Evolutionary conservation across 53 echinoderm and acorn worm genomes (phyloP).

Genomic region (Luidia sarsii): DNA sequence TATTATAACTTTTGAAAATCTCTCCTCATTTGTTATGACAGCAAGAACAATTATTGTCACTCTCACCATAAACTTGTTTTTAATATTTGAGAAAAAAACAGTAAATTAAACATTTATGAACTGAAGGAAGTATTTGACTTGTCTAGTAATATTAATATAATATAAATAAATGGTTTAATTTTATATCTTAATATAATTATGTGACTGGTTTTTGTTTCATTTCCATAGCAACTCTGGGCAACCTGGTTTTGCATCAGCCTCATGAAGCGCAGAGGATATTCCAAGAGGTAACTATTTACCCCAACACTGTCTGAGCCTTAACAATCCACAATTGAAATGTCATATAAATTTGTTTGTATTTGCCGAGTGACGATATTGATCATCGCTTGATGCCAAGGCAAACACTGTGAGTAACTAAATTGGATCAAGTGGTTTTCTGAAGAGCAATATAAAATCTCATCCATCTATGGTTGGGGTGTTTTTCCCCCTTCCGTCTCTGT

Average conservation of each 20-base stretch:
- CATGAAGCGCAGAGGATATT: slow-evolving; percentile 62
- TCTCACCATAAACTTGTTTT: too few species aligned
- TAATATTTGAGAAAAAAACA: too few species aligned
- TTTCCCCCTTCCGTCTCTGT: too few species aligned
- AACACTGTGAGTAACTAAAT: neutral
- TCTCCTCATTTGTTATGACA: too few species aligned
- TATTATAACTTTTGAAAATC: too few species aligned
- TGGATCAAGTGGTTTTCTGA: neutral
- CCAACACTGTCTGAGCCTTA: too few species aligned
- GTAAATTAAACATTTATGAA: too few species aligned
- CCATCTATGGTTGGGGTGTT: too few species aligned
- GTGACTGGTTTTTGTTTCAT: neutral
- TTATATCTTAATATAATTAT: neutral
- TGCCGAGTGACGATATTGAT: too few species aligned
- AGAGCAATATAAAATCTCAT: neutral
- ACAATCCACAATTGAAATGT: too few species aligned
- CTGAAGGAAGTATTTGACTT: neutral
- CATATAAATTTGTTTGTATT: too few species aligned
- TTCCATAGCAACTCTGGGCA: slow-evolving; percentile 52
- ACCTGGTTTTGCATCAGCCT: slow-evolving; percentile 63
- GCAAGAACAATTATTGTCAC: too few species aligned
- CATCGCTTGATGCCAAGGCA: neutral
- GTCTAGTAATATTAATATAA: neutral
- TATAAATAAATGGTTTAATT: neutral
- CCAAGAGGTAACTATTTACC: slow-evolving; percentile 76